Percentiles rank a stretch among this genome's conserved stretches.
phyloP scores from a whole-genome alignment of 2,888 invertebrate genomes.

The Plagiodera versicolora region DNA sequence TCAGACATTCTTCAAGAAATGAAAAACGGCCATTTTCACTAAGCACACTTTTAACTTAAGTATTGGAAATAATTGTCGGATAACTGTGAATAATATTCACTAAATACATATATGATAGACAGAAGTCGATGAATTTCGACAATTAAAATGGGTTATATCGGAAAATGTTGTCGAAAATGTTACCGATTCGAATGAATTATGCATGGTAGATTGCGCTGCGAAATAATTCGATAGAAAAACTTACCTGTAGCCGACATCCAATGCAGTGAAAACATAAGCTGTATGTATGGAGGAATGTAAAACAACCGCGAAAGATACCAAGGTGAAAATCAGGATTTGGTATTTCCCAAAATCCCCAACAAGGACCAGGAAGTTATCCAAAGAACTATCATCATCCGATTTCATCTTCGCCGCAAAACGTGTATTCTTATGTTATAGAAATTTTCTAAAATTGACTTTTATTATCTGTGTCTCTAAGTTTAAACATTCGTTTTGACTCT shows the following conservation, averaged over 20 bases:
- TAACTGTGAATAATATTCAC: too few species aligned
- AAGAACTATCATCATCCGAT: slow-evolving; percentile 34
- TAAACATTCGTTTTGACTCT: slow-evolving; percentile 1
- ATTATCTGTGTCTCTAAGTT: not conserved
- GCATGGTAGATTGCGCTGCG: too few species aligned
- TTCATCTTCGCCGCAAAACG: not conserved
- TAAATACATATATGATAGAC: too few species aligned
- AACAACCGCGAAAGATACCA: slow-evolving; percentile 64
- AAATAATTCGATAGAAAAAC: not conserved
- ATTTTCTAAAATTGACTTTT: not conserved
- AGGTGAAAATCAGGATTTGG: slow-evolving; percentile 61
- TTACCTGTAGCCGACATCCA: slow-evolving; percentile 70
- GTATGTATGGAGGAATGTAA: slow-evolving; percentile 67
- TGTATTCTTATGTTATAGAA: not conserved
- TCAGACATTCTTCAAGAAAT: too few species aligned
- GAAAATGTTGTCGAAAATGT: too few species aligned
- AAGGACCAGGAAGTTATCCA: slow-evolving; percentile 60
- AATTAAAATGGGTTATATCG: too few species aligned
- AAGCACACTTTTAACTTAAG: too few species aligned
- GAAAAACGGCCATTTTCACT: too few species aligned
- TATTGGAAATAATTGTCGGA: too few species aligned
- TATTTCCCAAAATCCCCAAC: slow-evolving; percentile 67
- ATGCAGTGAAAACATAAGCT: slow-evolving; percentile 72
- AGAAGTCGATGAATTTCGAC: too few species aligned
- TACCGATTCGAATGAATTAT: too few species aligned